Evolutionary conservation across 2,797 vertebrate species (phyloP).

Genomic region (Dicrostonyx torquatus): DNA sequence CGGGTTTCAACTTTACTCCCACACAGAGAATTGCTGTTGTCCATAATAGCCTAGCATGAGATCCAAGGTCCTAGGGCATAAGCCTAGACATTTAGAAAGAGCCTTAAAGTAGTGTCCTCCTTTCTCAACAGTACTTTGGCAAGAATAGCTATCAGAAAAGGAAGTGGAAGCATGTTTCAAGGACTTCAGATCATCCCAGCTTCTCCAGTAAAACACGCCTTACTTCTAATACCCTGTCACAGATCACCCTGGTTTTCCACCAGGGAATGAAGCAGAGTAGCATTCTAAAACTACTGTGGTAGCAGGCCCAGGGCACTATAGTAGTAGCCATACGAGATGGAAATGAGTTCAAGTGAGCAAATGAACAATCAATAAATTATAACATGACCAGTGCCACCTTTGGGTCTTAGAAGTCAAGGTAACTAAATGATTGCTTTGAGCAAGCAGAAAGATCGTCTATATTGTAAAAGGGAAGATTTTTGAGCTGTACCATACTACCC

Average conservation of each 20-base stretch:
- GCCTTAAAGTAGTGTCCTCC: not conserved
- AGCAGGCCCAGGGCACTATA: not conserved
- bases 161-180: not conserved
- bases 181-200: not conserved
- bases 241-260: not conserved
- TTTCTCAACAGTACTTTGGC: conserved; percentile 11
- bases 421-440: conserved; percentile 39
- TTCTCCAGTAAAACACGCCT: not conserved
- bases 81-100: conserved; percentile 39
- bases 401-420: conserved; percentile 51
- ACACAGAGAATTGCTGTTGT: not conserved
- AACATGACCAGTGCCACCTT: not conserved
- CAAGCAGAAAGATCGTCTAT: conserved; percentile 27
- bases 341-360: conserved; percentile 32
- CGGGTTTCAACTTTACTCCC: not conserved
- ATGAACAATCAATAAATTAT: conserved; percentile 13
- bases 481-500: not conserved
- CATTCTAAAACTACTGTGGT: not conserved
- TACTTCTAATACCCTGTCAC: not conserved
- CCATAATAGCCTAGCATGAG: not conserved
- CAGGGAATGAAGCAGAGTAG: not conserved
- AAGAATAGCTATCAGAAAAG: conserved; percentile 19
- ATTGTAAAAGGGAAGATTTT: conserved; percentile 45
- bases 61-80: not conserved
- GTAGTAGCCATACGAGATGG: not conserved